A percentile compares a stretch with the other conserved stretches of the same genome.
These are phyloP conservation scores for Himalopsyche tibetana DNA, from an alignment of 2,888 invertebrate genomes.

Conservation along the genomic window DNA sequence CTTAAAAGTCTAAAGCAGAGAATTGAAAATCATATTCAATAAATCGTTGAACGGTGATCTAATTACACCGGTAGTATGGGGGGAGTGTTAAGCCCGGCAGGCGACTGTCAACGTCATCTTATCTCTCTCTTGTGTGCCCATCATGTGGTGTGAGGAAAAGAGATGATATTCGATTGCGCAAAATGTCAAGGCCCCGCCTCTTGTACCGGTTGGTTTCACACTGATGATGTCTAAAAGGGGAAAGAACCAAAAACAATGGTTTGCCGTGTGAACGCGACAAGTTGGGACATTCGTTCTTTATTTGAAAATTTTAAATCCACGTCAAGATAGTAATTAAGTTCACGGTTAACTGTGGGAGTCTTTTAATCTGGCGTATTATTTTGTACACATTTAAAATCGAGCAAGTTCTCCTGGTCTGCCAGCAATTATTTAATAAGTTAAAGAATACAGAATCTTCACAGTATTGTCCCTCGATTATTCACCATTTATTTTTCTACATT, in stretches of 20 bases:
- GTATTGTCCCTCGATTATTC: no score
- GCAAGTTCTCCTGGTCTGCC: no score
- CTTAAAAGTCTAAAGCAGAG: slow-evolving; percentile 43
- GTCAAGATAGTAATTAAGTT: slow-evolving; percentile 3
- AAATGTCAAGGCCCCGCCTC: slow-evolving; percentile 53
- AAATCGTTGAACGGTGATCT: slow-evolving; percentile 57
- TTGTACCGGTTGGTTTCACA: slow-evolving; percentile 33
- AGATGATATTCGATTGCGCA: slow-evolving; percentile 12
- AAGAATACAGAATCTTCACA: no score
- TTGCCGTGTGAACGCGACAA: slow-evolving; percentile 56
- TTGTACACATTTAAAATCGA: background rate
- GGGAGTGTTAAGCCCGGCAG: slow-evolving; percentile 37
- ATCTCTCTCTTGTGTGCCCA: slow-evolving; percentile 18
- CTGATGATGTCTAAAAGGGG: slow-evolving; percentile 47
- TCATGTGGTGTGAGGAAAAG: background rate
- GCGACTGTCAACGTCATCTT: background rate
- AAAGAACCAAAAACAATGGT: slow-evolving; percentile 54
- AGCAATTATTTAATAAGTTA: no score
- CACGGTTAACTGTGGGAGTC: background rate
- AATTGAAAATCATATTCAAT: slow-evolving; percentile 60
- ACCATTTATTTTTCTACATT: no score
- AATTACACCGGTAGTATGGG: slow-evolving; percentile 52
- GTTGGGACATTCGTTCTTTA: slow-evolving; percentile 11
- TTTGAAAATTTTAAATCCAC: slow-evolving; percentile 11
- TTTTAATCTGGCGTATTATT: slow-evolving; percentile 1